Conservation (phyloP, 2,113 vertebrate species). For the Ptilonorhynchus violaceus region DNA sequence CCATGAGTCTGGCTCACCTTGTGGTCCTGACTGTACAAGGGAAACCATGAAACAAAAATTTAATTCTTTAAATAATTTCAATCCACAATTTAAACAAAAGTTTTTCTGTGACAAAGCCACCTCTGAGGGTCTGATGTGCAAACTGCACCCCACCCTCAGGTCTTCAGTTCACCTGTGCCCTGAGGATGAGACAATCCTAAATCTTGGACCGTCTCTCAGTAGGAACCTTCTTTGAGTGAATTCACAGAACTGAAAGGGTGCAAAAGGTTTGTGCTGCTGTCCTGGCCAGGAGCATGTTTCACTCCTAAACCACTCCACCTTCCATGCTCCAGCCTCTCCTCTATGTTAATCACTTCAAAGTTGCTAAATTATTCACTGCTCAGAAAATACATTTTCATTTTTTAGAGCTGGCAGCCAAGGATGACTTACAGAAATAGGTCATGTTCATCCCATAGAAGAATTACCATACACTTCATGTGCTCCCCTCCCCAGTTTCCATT, state of each 20-base stretch:
- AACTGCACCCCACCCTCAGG: not conserved
- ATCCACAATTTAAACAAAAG: not conserved
- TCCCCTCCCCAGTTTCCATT: not conserved
- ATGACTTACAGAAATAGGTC: constrained; percentile 58
- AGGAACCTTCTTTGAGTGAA: not conserved
- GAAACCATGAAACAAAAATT: not conserved
- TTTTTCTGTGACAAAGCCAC: not conserved
- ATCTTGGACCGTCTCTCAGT: accelerated
- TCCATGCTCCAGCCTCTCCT: not conserved
- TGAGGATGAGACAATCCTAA: not conserved
- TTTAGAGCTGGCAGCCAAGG: not conserved
- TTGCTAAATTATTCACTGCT: constrained; percentile 50
- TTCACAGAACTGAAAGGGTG: not conserved
- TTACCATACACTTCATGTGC: not conserved
- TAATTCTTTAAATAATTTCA: not conserved
- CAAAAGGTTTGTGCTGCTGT: not conserved
- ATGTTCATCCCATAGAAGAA: constrained; percentile 18
- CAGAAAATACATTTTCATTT: constrained; percentile 12
- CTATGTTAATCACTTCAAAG: not conserved
- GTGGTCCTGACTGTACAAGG: not conserved
- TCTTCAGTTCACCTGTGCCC: no score
- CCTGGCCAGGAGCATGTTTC: not conserved
- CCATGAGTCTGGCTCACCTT: not conserved
- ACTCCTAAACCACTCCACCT: not conserved
- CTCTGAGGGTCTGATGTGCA: not conserved